phyloP scores from a whole-genome alignment of 2,113 vertebrate genomes.

The Cyphomyrus discorhynchus region DNA sequence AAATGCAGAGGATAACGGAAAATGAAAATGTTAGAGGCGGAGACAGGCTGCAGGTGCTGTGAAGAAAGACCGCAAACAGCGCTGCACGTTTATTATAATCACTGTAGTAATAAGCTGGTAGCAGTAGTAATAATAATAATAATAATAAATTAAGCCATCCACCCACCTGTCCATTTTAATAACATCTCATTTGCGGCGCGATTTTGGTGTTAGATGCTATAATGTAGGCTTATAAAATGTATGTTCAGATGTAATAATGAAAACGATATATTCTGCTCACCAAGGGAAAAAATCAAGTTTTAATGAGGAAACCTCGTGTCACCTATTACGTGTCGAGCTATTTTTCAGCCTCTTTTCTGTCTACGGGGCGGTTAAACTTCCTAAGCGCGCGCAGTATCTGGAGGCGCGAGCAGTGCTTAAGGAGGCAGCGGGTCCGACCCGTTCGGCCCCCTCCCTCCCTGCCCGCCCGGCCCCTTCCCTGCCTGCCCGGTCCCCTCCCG shows the following conservation, averaged over 20 bases:
- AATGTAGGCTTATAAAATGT: not conserved
- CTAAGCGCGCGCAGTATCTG: not conserved
- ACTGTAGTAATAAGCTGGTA: not conserved
- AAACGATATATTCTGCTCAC: not conserved
- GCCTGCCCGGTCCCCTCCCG: constrained; percentile 7
- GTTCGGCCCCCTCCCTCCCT: not conserved
- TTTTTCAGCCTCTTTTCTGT: not conserved
- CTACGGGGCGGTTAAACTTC: not conserved
- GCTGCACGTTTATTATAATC: not conserved
- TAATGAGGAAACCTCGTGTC: not conserved
- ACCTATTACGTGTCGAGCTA: not conserved
- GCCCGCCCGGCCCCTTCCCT: not conserved
- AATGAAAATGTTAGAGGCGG: not conserved
- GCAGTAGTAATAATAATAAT: not conserved
- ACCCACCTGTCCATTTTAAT: not conserved
- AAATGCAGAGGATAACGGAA: not conserved
- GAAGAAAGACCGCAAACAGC: not conserved
- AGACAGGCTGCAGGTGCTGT: not conserved
- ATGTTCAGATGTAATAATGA: not conserved
- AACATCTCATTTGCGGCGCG: not conserved
- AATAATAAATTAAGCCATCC: not conserved
- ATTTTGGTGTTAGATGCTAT: not conserved
- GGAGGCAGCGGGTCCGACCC: constrained; percentile 5
- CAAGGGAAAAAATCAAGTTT: not conserved
- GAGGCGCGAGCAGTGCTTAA: not conserved